Conservation (phyloP, 30 jellyfish, hydroid and myxozoan species). For the Pelagia noctiluca region DNA sequence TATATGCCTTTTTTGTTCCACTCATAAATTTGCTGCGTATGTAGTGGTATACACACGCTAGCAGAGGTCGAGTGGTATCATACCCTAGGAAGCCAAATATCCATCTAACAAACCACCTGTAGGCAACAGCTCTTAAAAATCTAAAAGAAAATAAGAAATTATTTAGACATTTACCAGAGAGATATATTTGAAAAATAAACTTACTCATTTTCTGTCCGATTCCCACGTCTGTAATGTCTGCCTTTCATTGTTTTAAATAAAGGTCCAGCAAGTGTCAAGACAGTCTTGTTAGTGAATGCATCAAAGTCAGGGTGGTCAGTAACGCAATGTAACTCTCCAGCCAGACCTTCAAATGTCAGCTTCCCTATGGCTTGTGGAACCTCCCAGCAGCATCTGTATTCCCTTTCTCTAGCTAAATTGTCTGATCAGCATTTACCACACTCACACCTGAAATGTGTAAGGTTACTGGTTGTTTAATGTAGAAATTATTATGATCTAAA, state of each 20-base stretch:
- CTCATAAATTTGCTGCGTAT: neutral
- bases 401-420: neutral
- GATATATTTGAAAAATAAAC: neutral
- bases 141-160: neutral
- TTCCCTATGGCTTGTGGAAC: slow-evolving; percentile 11
- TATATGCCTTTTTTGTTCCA: too few species aligned
- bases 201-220: neutral
- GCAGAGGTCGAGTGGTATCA: neutral
- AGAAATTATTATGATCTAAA: too few species aligned
- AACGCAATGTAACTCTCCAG: neutral
- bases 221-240: neutral
- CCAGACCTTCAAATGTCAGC: slow-evolving; percentile 24
- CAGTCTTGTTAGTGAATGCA: neutral
- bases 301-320: neutral
- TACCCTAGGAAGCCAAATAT: slow-evolving; percentile 1
- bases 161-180: neutral
- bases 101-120: slow-evolving; percentile 4
- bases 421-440: neutral
- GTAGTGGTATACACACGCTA: neutral
- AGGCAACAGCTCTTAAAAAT: neutral
- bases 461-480: too few species aligned
- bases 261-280: neutral
- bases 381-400: slow-evolving; percentile 17
- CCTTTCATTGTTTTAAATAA: neutral
- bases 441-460: slow-evolving; percentile 19